phyloP scores from a whole-genome alignment of 2,888 invertebrate genomes.

The Chelonus formosanus region DNA sequence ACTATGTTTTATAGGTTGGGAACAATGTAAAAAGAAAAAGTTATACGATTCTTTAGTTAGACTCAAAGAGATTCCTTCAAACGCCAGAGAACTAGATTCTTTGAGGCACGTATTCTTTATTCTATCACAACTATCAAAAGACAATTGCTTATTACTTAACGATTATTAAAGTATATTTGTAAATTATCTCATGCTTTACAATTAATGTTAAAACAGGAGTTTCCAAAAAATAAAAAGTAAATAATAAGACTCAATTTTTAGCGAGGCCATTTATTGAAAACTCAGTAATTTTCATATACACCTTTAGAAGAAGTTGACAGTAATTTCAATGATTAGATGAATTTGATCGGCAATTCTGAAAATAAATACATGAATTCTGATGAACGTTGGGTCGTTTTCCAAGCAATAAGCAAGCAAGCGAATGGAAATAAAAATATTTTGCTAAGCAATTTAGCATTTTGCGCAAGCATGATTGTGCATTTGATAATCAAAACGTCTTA shows the following conservation, averaged over 20 bases:
- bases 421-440: neutral
- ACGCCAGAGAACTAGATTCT: conserved; percentile 21
- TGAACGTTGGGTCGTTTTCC: neutral
- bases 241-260: neutral
- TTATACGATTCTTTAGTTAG: conserved; percentile 55
- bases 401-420: no score
- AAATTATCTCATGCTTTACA: no score
- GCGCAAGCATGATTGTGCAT: no score
- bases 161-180: no score
- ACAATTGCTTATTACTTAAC: no score
- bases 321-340: neutral
- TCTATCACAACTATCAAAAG: conserved; percentile 19
- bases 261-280: conserved; percentile 48
- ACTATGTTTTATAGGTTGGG: conserved; percentile 59
- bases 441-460: neutral
- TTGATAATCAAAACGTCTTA: neutral
- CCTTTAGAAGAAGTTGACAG: conserved; percentile 44
- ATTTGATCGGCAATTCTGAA: conserved; percentile 18
- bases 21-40: conserved; percentile 57
- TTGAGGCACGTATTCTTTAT: conserved; percentile 33
- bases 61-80: conserved; percentile 54
- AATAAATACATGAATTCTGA: conserved; percentile 14
- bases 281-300: conserved; percentile 45
- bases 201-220: no score
- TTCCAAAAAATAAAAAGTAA: no score